Evolutionary conservation across 2,888 invertebrate genomes (phyloP).

Genomic region (Plemyria rubiginata): DNA sequence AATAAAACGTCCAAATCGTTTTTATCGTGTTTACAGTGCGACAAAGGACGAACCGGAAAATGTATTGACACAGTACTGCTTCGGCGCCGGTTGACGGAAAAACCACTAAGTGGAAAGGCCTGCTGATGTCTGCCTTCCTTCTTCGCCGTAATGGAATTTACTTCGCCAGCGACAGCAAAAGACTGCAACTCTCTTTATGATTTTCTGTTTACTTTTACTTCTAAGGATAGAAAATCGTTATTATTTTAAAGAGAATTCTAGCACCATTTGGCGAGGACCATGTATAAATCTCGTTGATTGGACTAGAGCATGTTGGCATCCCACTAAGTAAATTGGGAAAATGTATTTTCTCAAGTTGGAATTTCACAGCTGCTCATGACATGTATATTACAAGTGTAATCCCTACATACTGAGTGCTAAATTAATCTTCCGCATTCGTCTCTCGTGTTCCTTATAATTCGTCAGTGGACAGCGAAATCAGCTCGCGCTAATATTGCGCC

Average conservation of each 20-base stretch:
- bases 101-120: conserved; percentile 63
- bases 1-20: conserved; percentile 19
- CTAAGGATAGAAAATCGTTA: background rate
- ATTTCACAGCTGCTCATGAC: conserved; percentile 42
- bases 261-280: conserved; percentile 2
- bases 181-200: conserved; percentile 42
- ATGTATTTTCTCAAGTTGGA: conserved; percentile 12
- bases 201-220: conserved; percentile 1
- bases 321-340: conserved; percentile 5
- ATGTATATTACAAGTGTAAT: conserved; percentile 40
- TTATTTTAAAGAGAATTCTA: background rate
- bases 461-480: conserved; percentile 45
- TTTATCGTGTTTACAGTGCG: conserved; percentile 21
- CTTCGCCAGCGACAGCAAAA: conserved; percentile 51
- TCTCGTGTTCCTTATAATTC: conserved; percentile 50
- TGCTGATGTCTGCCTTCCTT: conserved; percentile 52
- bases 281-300: conserved; percentile 15
- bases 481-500: conserved; percentile 35
- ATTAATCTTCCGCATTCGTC: conserved; percentile 42
- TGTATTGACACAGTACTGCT: conserved; percentile 47
- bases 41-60: conserved; percentile 40
- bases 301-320: conserved; percentile 1
- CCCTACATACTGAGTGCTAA: conserved; percentile 44
- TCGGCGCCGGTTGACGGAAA: conserved; percentile 54
- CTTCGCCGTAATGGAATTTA: conserved; percentile 64